These are phyloP conservation scores for Taphrorychus bicolor DNA, from an alignment of 2,888 invertebrate genomes.

Conservation along the genomic window DNA sequence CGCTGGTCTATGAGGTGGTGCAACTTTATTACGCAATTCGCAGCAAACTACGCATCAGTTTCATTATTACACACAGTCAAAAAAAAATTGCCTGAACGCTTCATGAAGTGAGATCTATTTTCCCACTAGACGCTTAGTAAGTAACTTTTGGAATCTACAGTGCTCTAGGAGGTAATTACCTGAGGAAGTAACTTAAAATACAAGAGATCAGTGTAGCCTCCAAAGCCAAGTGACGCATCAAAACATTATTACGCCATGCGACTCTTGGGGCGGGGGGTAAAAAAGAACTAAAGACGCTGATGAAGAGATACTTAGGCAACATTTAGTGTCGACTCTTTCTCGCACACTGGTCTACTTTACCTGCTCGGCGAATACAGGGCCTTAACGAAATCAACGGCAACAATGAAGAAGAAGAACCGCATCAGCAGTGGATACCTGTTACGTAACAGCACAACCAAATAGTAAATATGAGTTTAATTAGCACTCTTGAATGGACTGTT, in stretches of 20 bases:
- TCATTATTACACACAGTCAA: no score
- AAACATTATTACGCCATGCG: constrained; percentile 14
- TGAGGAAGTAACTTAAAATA: no score
- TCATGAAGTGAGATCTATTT: no score
- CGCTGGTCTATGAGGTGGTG: not conserved
- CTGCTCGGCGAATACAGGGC: constrained; percentile 37
- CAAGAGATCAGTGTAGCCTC: not conserved
- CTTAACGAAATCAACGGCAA: constrained; percentile 36
- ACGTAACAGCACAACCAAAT: constrained; percentile 40
- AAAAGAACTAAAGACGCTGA: constrained; percentile 4
- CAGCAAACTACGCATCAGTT: no score
- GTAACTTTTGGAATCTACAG: constrained; percentile 2
- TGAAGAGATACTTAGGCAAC: constrained; percentile 22
- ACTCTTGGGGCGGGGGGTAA: not conserved
- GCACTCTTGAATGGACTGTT: constrained; percentile 29
- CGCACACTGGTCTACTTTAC: constrained; percentile 39
- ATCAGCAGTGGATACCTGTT: constrained; percentile 37
- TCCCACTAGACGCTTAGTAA: constrained; percentile 27
- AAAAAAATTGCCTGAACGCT: no score
- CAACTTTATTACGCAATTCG: no score
- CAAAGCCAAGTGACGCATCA: not conserved
- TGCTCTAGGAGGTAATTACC: no score
- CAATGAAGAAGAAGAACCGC: constrained; percentile 23
- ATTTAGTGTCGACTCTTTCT: constrained; percentile 25
- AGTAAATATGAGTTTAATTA: constrained; percentile 39